Evolutionary conservation across 2,888 invertebrate genomes (phyloP).

Genomic region (Hylaea fasciaria): DNA sequence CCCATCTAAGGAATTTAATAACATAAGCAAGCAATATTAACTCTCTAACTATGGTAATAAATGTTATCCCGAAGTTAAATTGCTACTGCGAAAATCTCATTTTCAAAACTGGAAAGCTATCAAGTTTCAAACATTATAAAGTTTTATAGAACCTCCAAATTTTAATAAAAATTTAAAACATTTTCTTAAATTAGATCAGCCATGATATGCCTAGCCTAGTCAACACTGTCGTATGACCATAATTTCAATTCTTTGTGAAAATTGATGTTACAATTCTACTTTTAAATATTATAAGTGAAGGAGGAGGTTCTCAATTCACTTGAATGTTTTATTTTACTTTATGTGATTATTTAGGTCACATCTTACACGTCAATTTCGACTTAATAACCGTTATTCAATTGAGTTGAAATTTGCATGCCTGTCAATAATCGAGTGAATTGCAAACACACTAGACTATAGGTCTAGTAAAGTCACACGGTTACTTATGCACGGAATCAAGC

Average conservation of each 20-base stretch:
- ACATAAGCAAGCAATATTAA: conserved; percentile 13
- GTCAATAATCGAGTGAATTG: not conserved
- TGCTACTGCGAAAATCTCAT: conserved; percentile 14
- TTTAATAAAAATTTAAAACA: too few species aligned
- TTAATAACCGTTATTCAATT: too few species aligned
- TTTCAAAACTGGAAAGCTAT: conserved; percentile 6
- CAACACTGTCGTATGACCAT: not conserved
- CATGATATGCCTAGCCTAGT: not conserved
- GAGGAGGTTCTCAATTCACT: not conserved
- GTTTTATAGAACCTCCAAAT: too few species aligned
- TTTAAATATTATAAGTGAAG: too few species aligned
- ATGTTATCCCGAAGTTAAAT: conserved; percentile 23
- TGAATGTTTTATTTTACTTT: not conserved
- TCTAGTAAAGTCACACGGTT: not conserved
- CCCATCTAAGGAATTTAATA: conserved; percentile 23
- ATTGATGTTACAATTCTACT: too few species aligned
- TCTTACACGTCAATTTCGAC: too few species aligned
- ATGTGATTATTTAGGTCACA: too few species aligned
- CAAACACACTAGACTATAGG: not conserved
- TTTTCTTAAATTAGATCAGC: too few species aligned
- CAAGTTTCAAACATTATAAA: not conserved
- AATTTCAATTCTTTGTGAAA: too few species aligned
- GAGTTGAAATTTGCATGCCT: too few species aligned
- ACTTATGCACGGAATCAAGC: not conserved
- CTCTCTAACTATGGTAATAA: conserved; percentile 18